These are phyloP conservation scores for Tetragonisca angustula DNA, from an alignment of 2,888 invertebrate species.

Conservation along the genomic window DNA sequence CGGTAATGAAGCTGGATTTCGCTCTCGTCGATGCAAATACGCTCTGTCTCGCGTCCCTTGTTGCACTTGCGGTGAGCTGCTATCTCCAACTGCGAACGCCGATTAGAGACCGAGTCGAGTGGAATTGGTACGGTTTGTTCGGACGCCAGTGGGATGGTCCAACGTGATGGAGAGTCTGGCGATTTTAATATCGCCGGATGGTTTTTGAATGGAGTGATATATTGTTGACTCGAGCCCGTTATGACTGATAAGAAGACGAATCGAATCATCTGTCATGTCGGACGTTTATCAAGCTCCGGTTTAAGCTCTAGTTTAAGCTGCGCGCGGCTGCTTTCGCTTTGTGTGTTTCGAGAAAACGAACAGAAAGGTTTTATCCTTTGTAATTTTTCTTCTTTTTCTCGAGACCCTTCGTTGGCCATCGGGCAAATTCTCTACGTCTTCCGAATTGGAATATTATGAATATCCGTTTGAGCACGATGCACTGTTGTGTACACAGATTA, in stretches of 20 bases:
- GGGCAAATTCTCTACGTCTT: no score
- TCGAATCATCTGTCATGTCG: constrained; percentile 24
- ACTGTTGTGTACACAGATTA: no score
- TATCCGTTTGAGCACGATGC: no score
- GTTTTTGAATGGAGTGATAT: constrained; percentile 19
- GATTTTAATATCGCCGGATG: constrained; percentile 27
- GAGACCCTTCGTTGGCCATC: no score
- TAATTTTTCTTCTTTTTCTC: no score
- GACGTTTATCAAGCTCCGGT: constrained; percentile 20
- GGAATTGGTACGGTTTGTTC: constrained; percentile 5
- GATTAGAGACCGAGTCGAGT: not conserved
- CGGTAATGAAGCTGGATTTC: constrained; percentile 47
- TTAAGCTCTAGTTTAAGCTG: constrained; percentile 5
- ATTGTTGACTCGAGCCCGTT: constrained; percentile 17
- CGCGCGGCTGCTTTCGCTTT: not conserved
- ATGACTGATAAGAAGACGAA: constrained; percentile 20
- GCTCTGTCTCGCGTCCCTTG: not conserved
- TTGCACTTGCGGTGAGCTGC: not conserved
- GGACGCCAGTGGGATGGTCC: not conserved
- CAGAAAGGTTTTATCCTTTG: not conserved
- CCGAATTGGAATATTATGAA: no score
- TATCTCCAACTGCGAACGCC: not conserved
- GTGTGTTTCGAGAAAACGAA: not conserved
- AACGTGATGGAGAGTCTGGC: constrained; percentile 21
- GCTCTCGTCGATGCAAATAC: constrained; percentile 27